A percentile compares a stretch with the other conserved stretches of the same genome.
These are phyloP conservation scores for Rhagoletis zephyria DNA, from an alignment of 1,140 invertebrate species.

Conservation along the genomic window DNA sequence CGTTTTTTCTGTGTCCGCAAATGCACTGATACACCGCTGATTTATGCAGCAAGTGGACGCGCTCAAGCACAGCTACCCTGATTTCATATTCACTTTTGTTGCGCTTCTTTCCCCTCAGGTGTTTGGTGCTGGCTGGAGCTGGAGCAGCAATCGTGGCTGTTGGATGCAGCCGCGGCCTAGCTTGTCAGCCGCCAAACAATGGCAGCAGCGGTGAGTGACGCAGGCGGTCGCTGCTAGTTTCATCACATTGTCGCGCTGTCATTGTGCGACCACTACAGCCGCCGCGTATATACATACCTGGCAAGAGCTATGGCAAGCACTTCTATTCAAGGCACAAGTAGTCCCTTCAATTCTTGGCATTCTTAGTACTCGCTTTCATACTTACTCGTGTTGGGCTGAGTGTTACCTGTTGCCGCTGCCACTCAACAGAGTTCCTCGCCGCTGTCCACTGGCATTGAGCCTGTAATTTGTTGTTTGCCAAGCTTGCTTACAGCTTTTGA, in stretches of 20 bases:
- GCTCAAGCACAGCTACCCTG: neutral
- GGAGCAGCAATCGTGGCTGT: too few relatives aligned
- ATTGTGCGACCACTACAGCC: neutral
- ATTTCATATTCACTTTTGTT: conserved; percentile 17
- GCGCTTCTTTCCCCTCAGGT: neutral
- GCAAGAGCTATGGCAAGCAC: neutral
- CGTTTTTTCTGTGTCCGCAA: neutral
- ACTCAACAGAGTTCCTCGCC: neutral
- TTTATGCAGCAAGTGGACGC: conserved; percentile 18
- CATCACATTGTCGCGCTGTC: conserved; percentile 4
- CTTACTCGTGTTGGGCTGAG: neutral
- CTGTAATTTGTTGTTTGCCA: conserved; percentile 29
- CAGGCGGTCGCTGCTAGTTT: neutral
- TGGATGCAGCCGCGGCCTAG: neutral
- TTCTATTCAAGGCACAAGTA: conserved; percentile 21
- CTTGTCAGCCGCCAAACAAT: neutral
- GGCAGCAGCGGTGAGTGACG: neutral
- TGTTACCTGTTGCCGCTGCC: neutral
- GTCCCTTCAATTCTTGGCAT: neutral
- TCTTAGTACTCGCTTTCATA: neutral
- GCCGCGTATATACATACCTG: neutral
- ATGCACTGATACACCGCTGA: neutral
- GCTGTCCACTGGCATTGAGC: neutral
- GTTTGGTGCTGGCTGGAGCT: neutral
- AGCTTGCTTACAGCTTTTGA: conserved; percentile 7